Percentiles rank a stretch among this genome's conserved stretches.
Conservation (phyloP, 2,888 invertebrate species). For the Crematogaster levior region DNA sequence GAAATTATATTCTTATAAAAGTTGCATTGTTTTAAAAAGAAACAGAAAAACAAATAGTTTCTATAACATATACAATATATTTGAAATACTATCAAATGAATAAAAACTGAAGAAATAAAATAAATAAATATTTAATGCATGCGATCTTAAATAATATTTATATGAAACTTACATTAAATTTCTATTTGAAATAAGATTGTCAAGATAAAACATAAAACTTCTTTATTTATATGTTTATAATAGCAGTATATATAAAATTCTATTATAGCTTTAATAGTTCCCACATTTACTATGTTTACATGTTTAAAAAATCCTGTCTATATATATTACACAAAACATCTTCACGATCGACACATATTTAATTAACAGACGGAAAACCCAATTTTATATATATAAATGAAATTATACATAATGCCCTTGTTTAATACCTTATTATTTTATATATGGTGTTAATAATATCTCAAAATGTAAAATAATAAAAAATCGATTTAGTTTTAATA, state of each 20-base stretch:
- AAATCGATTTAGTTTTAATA: not conserved
- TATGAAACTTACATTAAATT: slow-evolving; percentile 4
- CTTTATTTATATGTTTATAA: slow-evolving; percentile 45
- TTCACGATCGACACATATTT: slow-evolving; percentile 27
- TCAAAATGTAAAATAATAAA: slow-evolving; percentile 22
- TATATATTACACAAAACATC: slow-evolving; percentile 33
- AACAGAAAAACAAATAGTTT: slow-evolving; percentile 28
- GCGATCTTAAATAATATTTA: not conserved
- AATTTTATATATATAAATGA: too few species aligned
- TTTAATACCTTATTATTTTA: not conserved
- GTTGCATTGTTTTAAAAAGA: slow-evolving; percentile 35
- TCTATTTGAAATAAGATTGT: not conserved
- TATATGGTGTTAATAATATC: not conserved
- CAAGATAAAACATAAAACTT: slow-evolving; percentile 19
- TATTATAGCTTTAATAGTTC: slow-evolving; percentile 1
- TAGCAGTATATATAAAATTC: slow-evolving; percentile 27
- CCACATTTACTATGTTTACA: not conserved
- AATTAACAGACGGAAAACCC: slow-evolving; percentile 37
- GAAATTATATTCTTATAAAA: slow-evolving; percentile 72
- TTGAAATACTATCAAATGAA: slow-evolving; percentile 51
- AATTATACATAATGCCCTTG: slow-evolving; percentile 24
- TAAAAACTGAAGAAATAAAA: slow-evolving; percentile 44
- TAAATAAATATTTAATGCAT: not conserved
- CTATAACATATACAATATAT: slow-evolving; percentile 24
- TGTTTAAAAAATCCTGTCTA: slow-evolving; percentile 29